Base-by-base conservation (phyloP, 2,113 vertebrate species). In the Synodontis membranacea region DNA sequence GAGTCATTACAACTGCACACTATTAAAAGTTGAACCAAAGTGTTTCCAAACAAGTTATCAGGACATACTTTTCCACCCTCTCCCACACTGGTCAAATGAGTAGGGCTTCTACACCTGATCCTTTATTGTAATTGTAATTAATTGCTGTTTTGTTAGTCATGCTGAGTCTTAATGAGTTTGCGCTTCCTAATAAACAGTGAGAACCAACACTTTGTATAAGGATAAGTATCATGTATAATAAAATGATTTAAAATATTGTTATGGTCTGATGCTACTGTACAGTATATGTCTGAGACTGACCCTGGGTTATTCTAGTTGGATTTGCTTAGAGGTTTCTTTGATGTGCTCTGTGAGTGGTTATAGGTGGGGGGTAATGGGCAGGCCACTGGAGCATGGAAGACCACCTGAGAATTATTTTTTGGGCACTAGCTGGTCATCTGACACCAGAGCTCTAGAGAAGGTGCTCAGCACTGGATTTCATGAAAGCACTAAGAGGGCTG, bases 361-460 rank as follows among this genome's bases (percentile, higher is more conserved):
- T 87, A 58, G 82, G 74, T 85, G 84, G 91, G 91, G 91, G 91
- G 93, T 93, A 94, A 94, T 93, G 93, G 94, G 91, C 93, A 93
- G 93, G 89, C 91, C 92, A 94, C 89, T 95, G 92, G 91, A 94
- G 93, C 94, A 92, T 93, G 93, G 92, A 92, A 92, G 95, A 95
- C 94, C 95, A 95, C 95, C 95, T 95, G 95, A 95, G 95, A 95
- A 94, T 94, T 94, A 93, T 94, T 94, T 95, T 88, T 95, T 94
- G 93, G 94, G 93, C 93, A 94, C 93, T 93, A 91, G 92, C 91
- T 93, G 93, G 93, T 94, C 92, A 95, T 92, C 93, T 94, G 94
- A 95, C 93, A 94, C 94, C 93, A 91, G 88, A 89, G 92, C 92
- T 93, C 93, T 87, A 86, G 92, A 93, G 93, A 93, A 94, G 93